Evolutionary conservation across 2,888 invertebrate genomes (phyloP), one percentile per base, ranked within the genome.

Genomic region (Timema cristinae): DNA sequence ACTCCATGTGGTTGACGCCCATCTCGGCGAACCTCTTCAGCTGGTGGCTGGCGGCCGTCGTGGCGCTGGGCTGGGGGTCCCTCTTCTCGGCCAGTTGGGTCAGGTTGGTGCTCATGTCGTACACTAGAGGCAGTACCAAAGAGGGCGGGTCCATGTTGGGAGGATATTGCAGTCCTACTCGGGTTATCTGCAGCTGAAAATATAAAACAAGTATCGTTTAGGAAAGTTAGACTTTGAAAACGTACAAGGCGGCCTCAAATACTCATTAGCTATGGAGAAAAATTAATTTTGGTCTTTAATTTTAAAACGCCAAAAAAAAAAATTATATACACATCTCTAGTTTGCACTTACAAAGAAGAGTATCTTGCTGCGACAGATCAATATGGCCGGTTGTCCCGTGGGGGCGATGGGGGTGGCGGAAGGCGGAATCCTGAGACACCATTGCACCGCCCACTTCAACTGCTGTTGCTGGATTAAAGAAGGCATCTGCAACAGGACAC

Each of bases 361-460:
- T 79, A 97, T 93, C 84, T 95, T 97, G 79, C 90, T 90, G 75
- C 92, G 90, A 77, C 92, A 91, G 76, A 93, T 90, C 73, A 95
- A 86, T 77, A 97, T 91, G 68, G 94, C 95, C 48, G 94, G 90
- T 83, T 92, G 92, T 9, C 97, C 96, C 70, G 91, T 91, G n/a
- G 96, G 95, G 76, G 95, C 92, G 78, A 96, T 92, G 70, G 91
- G 93, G 50, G 89, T 87, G 15, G 91, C 90, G 56, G 94, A 91
- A 0, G 96, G 96, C 73, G 97, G 96, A 77, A 96, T 93, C 72
- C 97, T 89, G 80, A 97, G 87, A 83, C 96, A 94, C 90, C 95
- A 93, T 82, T 95, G 94, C 72, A 96, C 91, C 66, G 90, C 87
- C 97, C 97, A 98, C 79, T 93, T 93, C 76, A 91, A 84, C 70